Evolutionary conservation across 2,113 vertebrate genomes (phyloP).

Genomic region (Leucoraja erinaceus): DNA sequence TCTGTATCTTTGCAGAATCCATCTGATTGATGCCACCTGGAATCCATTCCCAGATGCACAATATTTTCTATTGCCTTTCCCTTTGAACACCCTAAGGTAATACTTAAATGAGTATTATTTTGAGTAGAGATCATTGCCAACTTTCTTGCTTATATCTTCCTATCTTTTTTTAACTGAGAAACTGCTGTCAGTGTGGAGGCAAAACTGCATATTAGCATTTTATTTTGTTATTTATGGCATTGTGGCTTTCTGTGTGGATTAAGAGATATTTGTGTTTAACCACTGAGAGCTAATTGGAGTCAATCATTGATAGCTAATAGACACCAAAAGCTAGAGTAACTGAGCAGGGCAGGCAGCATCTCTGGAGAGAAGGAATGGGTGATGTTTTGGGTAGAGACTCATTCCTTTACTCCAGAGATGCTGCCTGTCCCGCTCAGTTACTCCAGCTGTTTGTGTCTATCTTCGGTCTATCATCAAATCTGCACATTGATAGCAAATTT

Average conservation of each 20-base stretch:
- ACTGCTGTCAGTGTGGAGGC: neutral
- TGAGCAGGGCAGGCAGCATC: too few species aligned
- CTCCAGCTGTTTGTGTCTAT: too few species aligned
- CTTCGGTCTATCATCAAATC: too few species aligned
- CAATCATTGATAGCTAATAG: neutral
- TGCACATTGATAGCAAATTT: neutral
- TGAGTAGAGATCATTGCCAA: neutral
- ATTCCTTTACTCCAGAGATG: too few species aligned
- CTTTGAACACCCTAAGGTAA: neutral
- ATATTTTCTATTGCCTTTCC: neutral
- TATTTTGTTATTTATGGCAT: neutral
- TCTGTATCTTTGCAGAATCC: neutral
- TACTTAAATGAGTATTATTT: neutral
- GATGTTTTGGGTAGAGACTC: too few species aligned
- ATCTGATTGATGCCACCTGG: neutral
- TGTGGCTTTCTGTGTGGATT: neutral
- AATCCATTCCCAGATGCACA: neutral
- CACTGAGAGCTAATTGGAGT: neutral
- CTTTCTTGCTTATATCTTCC: neutral
- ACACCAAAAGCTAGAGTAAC: too few species aligned
- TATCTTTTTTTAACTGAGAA: neutral
- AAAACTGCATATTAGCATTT: neutral
- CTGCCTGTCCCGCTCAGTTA: too few species aligned
- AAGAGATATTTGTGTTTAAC: neutral
- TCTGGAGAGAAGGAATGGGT: too few species aligned